phyloP scores from a whole-genome alignment of 2,797 vertebrate species.

The Sarcophilus harrisii region DNA sequence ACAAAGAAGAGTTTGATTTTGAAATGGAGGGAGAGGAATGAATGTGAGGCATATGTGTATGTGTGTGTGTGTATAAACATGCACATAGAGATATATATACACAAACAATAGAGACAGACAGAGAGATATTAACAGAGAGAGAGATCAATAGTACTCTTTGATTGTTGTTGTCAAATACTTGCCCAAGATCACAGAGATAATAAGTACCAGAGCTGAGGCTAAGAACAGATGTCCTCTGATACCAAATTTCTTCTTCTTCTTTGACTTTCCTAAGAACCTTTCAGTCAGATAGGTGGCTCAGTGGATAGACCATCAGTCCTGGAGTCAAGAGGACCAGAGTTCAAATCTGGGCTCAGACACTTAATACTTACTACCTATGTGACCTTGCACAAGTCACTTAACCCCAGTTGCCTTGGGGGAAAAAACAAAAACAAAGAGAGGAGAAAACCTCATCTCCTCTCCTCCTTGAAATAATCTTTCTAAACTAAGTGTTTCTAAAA shows the following conservation, averaged over 20 bases:
- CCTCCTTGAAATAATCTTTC: background rate
- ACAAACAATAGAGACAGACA: no score
- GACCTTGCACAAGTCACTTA: no score
- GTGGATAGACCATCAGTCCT: no score
- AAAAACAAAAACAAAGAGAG: background rate
- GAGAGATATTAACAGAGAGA: background rate
- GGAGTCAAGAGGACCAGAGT: no score
- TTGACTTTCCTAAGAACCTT: background rate
- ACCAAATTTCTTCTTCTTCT: background rate
- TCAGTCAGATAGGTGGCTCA: background rate
- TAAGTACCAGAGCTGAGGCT: background rate
- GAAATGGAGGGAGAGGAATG: background rate
- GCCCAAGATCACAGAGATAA: background rate
- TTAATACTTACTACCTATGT: no score
- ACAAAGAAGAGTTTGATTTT: background rate
- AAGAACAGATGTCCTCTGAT: background rate
- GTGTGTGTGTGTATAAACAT: no score
- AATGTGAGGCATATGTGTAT: no score
- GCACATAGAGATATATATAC: background rate
- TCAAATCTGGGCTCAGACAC: no score
- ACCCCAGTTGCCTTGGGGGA: no score
- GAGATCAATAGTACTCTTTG: background rate
- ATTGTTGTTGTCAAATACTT: background rate
- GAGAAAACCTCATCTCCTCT: background rate
- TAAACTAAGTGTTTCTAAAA: background rate